Evolutionary conservation across 2,113 vertebrate genomes (phyloP), one percentile per base, ranked within the genome.

Genomic region (Dermatemys mawii): DNA sequence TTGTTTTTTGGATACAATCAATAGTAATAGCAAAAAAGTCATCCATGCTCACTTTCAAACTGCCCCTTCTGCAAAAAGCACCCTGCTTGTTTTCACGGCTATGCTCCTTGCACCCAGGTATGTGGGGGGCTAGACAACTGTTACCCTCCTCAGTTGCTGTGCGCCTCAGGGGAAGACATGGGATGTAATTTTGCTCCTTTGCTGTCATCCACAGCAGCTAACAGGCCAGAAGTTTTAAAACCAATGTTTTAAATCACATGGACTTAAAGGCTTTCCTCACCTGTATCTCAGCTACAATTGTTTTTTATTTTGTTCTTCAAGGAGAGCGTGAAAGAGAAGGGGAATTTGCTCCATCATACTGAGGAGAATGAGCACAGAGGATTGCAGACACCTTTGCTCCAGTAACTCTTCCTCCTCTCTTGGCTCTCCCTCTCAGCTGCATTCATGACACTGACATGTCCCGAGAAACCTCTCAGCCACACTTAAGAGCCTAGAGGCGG

Each of bases 61-160:
- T 92, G 54, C 86, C 50, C 48, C 48, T 51, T 11, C 22, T 21
- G 53, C 50, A 27, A 78, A 63, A 84, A 84, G 55, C 24, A 79
- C 38, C 76, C 90, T 60, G 82, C 14, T 88, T 87, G 44, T 38
- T 67, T 94, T 84, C 82, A 91, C 82, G 90, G 73, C 73, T 92
- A 49, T 41, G 5, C 38, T 78, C 73, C 44, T 88, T 73, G 54
- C 9, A 80, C 19, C 32, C 19, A 70, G 22, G 63, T 38, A 70
- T 19, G 35, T 35, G 9, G n/a, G 63, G n/a, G 63, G 8, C n/a
- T 70, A 90, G 35, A 35, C 0, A 2, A 76, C 60, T 54, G 19
- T 70, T 85, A 90, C 44, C 44, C 57, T 80, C 63, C 76, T 84
- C 83, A 50, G 83, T 17, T 4, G 21, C 48, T 0, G 73, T 50